Percentiles rank a stretch among this genome's conserved stretches.
These are phyloP conservation scores for Erinaceus europaeus DNA, from an alignment of 2,113 vertebrate genomes.

Conservation along the genomic window DNA sequence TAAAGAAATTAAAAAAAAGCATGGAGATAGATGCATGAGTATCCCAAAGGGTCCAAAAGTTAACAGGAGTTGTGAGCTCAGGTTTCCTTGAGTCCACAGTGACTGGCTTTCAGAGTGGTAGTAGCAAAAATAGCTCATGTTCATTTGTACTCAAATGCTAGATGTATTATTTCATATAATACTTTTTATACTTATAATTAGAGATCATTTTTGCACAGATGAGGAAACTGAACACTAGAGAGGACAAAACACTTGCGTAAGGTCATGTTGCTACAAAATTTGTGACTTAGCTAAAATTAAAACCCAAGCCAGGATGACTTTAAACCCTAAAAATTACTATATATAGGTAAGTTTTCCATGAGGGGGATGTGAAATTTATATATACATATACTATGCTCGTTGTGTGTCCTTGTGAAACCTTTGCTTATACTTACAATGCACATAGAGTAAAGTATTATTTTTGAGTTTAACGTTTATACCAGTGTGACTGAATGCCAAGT, in stretches of 20 bases:
- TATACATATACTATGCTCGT: no score
- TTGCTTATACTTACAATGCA: not conserved
- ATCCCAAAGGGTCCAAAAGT: no score
- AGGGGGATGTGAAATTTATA: no score
- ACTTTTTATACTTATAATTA: not conserved
- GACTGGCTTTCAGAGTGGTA: not conserved
- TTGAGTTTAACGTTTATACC: no score
- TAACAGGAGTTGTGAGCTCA: not conserved
- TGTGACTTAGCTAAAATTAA: not conserved
- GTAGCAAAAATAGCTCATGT: not conserved
- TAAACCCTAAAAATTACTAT: not conserved
- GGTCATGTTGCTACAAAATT: no score
- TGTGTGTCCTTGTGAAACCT: not conserved
- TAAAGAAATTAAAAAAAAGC: no score
- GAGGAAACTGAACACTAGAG: not conserved
- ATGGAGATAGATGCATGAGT: no score
- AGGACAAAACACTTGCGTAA: not conserved
- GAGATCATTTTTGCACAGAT: not conserved
- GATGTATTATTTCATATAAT: not conserved
- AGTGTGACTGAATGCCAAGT: no score
- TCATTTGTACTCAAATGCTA: not conserved
- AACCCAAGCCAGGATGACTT: not conserved
- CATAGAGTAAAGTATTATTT: conserved; percentile 12
- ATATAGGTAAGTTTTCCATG: fast-evolving
- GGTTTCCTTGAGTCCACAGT: not conserved